Percentiles rank a stretch among this genome's conserved stretches.
These are phyloP conservation scores for Lysiphlebus fabarum DNA, from an alignment of 1,140 invertebrate genomes.

Conservation along the genomic window DNA sequence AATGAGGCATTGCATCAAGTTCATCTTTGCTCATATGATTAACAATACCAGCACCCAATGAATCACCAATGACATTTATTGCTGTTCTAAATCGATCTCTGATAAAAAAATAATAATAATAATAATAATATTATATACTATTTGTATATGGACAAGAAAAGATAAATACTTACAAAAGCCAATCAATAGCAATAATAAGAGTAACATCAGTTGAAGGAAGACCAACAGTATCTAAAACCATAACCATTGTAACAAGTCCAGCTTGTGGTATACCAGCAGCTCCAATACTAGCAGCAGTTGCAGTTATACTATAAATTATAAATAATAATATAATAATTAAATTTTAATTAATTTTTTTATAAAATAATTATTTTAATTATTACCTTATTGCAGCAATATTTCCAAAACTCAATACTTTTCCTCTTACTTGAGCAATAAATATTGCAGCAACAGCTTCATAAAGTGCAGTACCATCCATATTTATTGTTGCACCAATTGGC, in stretches of 20 bases:
- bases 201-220: constrained; percentile 79
- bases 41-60: constrained; percentile 83
- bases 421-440: constrained; percentile 77
- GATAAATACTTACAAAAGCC: constrained; percentile 72
- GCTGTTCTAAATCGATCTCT: constrained; percentile 86
- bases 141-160: constrained; percentile 59
- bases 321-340: constrained; percentile 32
- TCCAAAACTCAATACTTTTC: constrained; percentile 63
- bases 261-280: constrained; percentile 88
- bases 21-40: constrained; percentile 74
- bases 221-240: constrained; percentile 80
- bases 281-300: constrained; percentile 83
- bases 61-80: constrained; percentile 85
- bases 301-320: constrained; percentile 65
- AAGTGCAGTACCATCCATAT: constrained; percentile 83
- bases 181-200: constrained; percentile 81
- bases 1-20: constrained; percentile 49
- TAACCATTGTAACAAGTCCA: constrained; percentile 80
- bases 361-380: constrained; percentile 3
- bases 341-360: too few relatives aligned
- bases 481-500: constrained; percentile 82
- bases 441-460: constrained; percentile 84
- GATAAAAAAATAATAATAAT: constrained; percentile 52
- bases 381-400: constrained; percentile 75
- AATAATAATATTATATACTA: too few relatives aligned